Base-by-base conservation (phyloP, 2,888 invertebrate genomes). In the Yponomeuta plumbellus region DNA sequence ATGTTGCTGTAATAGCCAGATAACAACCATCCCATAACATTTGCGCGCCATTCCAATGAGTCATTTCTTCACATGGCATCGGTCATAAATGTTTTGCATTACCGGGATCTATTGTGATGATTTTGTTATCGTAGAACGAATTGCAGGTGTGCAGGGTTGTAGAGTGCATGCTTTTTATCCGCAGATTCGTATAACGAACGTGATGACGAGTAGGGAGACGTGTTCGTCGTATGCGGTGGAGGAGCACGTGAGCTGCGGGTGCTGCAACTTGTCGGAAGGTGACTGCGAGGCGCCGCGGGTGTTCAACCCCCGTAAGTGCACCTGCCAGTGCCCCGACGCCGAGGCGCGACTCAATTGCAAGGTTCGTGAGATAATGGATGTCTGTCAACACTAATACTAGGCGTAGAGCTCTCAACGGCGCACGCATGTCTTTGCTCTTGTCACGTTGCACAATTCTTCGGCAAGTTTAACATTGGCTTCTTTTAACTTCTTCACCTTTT, bases 331-430 rank as follows among this genome's bases (percentile, higher is more conserved):
- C 77, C 85, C 89, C 74, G 84, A 89, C 83, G 71, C 76, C 73
- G 82, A 84, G 70, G 87, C 88, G 69, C 83, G 87, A 73, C 81
- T 85, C 74, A 52, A 5, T 52, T 81, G 74, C 76, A 82, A 91
- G 91, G 91, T 91, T 85, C 78, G 90, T 91, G 76, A 80, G 89
- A 89, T 84, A 75, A 85, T 88, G 90, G 90, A 90, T 91, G 90
- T 90, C 80, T 74, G 76, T 77, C 70, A 71, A 71, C 77, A 84
- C 85, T 84, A 63, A 63, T 63, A 63, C 20, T 59, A 52, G 52
- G 13, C 58, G 65, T 58, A 21, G 22, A 52, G 13, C 44, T 17
- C 13, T 52, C 17, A 40, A 13, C n/a, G 34, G 65, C 64, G 58
- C 65, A 58, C 65, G 61, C 66, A 61, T 66, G 66, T 52, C 26